Evolutionary conservation across 1,140 invertebrate genomes (phyloP).

Genomic region (Leptinotarsa lineolata): DNA sequence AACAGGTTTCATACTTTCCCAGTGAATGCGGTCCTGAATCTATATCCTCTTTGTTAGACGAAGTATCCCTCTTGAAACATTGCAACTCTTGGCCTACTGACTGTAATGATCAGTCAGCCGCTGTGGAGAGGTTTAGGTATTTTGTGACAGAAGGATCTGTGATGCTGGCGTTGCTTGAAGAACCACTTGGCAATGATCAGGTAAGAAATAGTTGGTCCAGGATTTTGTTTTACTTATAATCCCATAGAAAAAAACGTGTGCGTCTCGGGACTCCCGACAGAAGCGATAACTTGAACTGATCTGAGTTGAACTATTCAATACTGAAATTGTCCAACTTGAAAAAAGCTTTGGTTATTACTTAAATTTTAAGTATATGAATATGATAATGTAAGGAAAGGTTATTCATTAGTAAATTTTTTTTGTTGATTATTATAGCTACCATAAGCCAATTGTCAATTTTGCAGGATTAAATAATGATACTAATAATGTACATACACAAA

Average conservation of each 20-base stretch:
- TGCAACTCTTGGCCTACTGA: conserved; percentile 66
- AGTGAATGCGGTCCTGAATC: conserved; percentile 83
- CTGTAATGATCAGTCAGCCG: conserved; percentile 53
- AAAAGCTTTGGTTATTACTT: too few species aligned
- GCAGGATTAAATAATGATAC: too few species aligned
- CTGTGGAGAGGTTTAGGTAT: conserved; percentile 76
- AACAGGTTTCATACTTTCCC: conserved; percentile 82
- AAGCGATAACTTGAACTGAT: too few species aligned
- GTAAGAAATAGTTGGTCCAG: conserved; percentile 22
- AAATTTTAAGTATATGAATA: too few species aligned
- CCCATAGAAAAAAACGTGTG: neutral
- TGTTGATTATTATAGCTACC: too few species aligned
- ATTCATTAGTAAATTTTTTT: too few species aligned
- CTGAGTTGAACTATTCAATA: too few species aligned
- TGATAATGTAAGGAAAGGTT: too few species aligned
- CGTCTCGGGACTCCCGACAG: too few species aligned
- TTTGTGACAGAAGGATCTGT: conserved; percentile 90
- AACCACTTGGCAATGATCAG: conserved; percentile 82
- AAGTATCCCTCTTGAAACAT: conserved; percentile 73
- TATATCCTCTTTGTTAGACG: conserved; percentile 84
- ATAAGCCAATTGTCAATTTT: too few species aligned
- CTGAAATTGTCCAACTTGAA: too few species aligned
- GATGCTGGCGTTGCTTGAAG: conserved; percentile 87
- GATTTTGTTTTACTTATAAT: neutral
- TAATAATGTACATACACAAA: too few species aligned